These are phyloP conservation scores for Microchirus variegatus DNA, from an alignment of 2,797 vertebrate genomes.

Conservation along the genomic window DNA sequence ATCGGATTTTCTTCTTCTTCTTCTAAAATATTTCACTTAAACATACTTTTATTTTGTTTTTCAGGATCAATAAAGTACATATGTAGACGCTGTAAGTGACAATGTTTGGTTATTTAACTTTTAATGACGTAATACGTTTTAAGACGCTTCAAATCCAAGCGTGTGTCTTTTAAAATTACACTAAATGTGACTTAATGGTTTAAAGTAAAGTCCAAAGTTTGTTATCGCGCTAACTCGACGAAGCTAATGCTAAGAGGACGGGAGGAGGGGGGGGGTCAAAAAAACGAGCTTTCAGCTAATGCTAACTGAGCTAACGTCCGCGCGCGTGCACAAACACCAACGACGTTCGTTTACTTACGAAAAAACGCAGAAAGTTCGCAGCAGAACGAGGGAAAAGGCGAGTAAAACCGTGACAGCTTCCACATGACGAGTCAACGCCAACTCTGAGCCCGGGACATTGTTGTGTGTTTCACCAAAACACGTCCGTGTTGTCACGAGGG, in stretches of 20 bases:
- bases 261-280: conserved; percentile 23
- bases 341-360: conserved; percentile 29
- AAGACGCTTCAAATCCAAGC: background rate
- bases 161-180: background rate
- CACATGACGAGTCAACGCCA: conserved; percentile 53
- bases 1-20: too few relatives aligned
- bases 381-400: background rate
- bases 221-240: conserved; percentile 52
- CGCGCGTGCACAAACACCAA: background rate
- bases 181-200: background rate
- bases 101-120: too few relatives aligned
- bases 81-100: too few relatives aligned
- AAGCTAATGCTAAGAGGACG: conserved; percentile 63
- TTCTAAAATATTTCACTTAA: too few relatives aligned
- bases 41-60: too few relatives aligned
- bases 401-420: conserved; percentile 1
- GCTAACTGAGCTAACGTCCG: background rate
- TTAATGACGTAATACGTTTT: too few relatives aligned
- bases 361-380: background rate
- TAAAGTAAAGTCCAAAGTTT: conserved; percentile 35
- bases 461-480: conserved; percentile 76
- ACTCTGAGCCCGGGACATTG: conserved; percentile 24
- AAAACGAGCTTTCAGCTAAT: background rate
- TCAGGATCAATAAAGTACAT: too few relatives aligned
- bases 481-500: conserved; percentile 18